Evolutionary conservation across 2,888 invertebrate species (phyloP).

Genomic region (Tiliacea citrago): DNA sequence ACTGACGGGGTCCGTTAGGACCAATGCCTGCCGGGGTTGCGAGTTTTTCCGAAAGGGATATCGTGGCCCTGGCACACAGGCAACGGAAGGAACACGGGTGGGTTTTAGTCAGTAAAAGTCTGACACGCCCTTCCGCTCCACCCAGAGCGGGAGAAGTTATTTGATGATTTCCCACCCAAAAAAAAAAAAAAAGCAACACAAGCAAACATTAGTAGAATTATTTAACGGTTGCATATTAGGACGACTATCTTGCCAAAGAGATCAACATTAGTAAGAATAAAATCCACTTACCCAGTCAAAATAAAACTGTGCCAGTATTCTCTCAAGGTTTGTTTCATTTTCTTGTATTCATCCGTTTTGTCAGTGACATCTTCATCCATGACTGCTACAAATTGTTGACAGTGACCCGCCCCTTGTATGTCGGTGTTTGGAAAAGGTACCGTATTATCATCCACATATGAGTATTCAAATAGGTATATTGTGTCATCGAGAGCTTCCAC

Average conservation of each 20-base stretch:
- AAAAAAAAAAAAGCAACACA: no score
- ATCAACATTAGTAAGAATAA: neutral
- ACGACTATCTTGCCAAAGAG: neutral
- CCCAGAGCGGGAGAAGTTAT: no score
- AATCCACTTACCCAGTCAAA: conserved; percentile 64
- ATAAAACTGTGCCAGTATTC: conserved; percentile 69
- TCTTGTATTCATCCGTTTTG: conserved; percentile 54
- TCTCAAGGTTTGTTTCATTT: conserved; percentile 58
- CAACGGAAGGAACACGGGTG: no score
- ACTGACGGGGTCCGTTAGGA: no score
- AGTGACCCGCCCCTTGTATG: conserved; percentile 70
- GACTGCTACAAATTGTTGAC: conserved; percentile 65
- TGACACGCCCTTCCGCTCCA: no score
- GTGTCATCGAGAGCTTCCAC: conserved; percentile 63
- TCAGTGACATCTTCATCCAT: conserved; percentile 44
- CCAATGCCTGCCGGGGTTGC: no score
- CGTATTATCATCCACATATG: conserved; percentile 68
- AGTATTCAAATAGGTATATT: conserved; percentile 75
- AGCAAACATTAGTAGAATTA: neutral
- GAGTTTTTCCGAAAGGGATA: no score
- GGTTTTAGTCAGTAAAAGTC: no score
- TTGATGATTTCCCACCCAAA: no score
- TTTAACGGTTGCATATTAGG: neutral
- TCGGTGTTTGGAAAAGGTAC: conserved; percentile 63
- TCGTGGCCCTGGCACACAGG: no score